Conservation (phyloP, 2,113 vertebrate genomes). For the Actenoides lindsayi region DNA sequence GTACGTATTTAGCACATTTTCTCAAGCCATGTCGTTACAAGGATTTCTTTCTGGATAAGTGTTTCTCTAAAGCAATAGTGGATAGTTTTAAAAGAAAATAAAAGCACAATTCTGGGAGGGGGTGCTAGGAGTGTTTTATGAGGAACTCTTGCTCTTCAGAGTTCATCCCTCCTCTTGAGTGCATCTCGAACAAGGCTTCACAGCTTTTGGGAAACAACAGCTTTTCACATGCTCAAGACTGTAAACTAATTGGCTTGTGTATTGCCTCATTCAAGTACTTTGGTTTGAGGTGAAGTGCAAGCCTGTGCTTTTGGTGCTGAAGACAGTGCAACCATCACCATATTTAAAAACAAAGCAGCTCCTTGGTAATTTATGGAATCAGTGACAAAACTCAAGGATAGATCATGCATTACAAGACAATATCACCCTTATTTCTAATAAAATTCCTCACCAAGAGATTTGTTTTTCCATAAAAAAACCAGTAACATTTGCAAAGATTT, state of each 20-base stretch:
- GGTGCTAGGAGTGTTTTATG: background rate
- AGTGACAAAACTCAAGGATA: background rate
- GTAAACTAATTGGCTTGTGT: background rate
- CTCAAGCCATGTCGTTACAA: background rate
- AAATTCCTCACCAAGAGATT: background rate
- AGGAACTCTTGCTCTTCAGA: background rate
- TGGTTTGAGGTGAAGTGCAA: background rate
- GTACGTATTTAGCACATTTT: rapidly evolving
- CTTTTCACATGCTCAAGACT: background rate
- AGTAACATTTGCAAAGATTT: background rate
- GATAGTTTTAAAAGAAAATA: background rate
- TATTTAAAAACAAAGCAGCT: background rate
- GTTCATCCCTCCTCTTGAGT: background rate
- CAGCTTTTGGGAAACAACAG: background rate
- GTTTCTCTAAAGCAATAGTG: background rate
- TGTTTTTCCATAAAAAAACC: background rate
- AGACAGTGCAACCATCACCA: background rate
- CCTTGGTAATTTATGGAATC: no score
- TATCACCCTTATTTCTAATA: background rate
- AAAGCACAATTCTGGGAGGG: background rate
- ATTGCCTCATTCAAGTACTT: background rate
- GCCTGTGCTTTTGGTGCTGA: background rate
- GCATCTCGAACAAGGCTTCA: background rate
- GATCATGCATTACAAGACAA: no score
- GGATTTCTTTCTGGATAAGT: background rate